Evolutionary conservation across 2,888 invertebrate species (phyloP).

Genomic region (Torymus auratus): DNA sequence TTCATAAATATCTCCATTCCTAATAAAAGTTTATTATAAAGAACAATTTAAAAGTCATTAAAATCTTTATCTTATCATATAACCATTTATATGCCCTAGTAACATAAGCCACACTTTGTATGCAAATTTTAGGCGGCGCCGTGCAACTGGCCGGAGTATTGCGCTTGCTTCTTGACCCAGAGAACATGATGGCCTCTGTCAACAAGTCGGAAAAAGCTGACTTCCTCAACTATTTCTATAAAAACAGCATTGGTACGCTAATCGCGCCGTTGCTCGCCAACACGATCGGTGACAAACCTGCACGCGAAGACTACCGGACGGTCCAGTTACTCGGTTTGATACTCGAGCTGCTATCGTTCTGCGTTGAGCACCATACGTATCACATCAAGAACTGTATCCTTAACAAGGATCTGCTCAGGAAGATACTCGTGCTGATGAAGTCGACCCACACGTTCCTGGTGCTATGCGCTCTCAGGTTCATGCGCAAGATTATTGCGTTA

Average conservation of each 20-base stretch:
- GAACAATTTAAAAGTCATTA: too few species aligned
- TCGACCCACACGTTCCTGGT: conserved; percentile 98
- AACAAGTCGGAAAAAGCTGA: conserved; percentile 98
- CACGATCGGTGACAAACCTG: conserved; percentile 92
- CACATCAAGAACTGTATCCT: conserved; percentile 99
- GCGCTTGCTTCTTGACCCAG: conserved; percentile 95
- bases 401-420: conserved; percentile 95
- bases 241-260: conserved; percentile 96
- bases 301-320: conserved; percentile 96
- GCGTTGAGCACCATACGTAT: conserved; percentile 99
- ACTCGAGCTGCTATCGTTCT: conserved; percentile 96
- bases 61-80: too few species aligned
- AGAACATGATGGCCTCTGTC: conserved; percentile 96
- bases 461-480: conserved; percentile 95
- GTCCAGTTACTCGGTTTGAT: conserved; percentile 97
- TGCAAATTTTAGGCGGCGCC: conserved; percentile 83
- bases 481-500: conserved; percentile 96
- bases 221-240: conserved; percentile 99
- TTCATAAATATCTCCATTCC: too few species aligned
- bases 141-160: conserved; percentile 97
- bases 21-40: too few species aligned
- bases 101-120: too few species aligned
- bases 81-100: too few species aligned
- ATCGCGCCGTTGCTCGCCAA: conserved; percentile 97
- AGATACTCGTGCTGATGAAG: conserved; percentile 97